Percentiles rank a stretch among this genome's conserved stretches.
These are phyloP conservation scores for Euproctis similis DNA, from an alignment of 2,888 invertebrate genomes.

Conservation along the genomic window DNA sequence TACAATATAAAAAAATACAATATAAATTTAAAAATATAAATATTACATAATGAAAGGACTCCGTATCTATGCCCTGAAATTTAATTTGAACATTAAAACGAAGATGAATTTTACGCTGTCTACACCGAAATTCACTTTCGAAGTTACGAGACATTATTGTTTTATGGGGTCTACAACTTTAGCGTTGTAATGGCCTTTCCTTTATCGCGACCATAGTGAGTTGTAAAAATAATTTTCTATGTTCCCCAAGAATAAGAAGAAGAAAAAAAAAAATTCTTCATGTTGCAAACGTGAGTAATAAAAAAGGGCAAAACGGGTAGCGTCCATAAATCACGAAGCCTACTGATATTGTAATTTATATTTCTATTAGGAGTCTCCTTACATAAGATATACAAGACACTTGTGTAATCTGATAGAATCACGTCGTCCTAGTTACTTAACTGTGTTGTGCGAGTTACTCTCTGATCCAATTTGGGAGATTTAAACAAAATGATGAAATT, in stretches of 20 bases:
- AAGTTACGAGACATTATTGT: constrained; percentile 26
- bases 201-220: constrained; percentile 16
- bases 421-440: no score
- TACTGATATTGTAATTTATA: constrained; percentile 54
- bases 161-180: constrained; percentile 29
- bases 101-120: constrained; percentile 25
- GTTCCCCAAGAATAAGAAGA: constrained; percentile 35
- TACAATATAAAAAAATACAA: no score
- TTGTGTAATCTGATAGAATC: constrained; percentile 3
- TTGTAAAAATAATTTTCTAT: constrained; percentile 25
- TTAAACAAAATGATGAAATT: no score
- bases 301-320: constrained; percentile 51
- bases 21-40: no score
- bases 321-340: constrained; percentile 53
- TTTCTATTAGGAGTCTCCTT: constrained; percentile 50
- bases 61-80: not conserved
- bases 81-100: constrained; percentile 19
- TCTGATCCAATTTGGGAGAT: no score
- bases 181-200: constrained; percentile 23
- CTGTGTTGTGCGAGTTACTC: no score
- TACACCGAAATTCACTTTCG: constrained; percentile 24
- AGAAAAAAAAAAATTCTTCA: constrained; percentile 37
- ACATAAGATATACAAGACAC: constrained; percentile 25
- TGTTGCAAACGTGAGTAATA: constrained; percentile 61
- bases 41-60: no score